Percentiles rank a stretch among this genome's conserved stretches.
Evolutionary conservation across 1,140 invertebrate species (phyloP).

Genomic region (Sycobia sp.): DNA sequence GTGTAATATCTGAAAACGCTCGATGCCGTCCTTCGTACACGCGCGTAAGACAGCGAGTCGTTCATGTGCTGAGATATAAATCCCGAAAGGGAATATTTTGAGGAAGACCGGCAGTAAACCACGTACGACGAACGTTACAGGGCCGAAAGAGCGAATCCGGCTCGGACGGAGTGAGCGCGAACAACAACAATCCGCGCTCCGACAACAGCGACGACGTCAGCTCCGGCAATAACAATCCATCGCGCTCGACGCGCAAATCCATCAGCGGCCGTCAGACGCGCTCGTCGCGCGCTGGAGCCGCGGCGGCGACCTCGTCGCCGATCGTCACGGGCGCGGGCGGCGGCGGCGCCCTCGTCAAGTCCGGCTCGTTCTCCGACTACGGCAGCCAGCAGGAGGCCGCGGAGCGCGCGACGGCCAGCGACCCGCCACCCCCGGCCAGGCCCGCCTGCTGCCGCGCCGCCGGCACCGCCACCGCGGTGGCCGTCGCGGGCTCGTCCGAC

Average conservation of each 20-base stretch:
- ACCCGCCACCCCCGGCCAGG: slow-evolving; percentile 2
- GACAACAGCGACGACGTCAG: slow-evolving; percentile 55
- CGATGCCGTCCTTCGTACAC: too few relatives aligned
- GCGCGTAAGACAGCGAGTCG: too few relatives aligned
- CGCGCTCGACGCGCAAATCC: slow-evolving; percentile 47
- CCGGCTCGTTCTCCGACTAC: slow-evolving; percentile 70
- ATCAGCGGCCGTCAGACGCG: slow-evolving; percentile 43
- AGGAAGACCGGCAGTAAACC: not conserved
- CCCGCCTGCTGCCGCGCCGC: not conserved
- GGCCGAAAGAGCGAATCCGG: slow-evolving; percentile 66
- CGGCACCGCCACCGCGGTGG: not conserved
- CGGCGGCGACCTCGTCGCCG: slow-evolving; percentile 21
- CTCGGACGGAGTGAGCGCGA: slow-evolving; percentile 64
- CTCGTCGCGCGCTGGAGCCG: slow-evolving; percentile 38
- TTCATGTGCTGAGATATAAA: not conserved
- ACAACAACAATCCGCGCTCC: slow-evolving; percentile 43
- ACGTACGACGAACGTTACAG: slow-evolving; percentile 49
- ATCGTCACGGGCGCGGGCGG: too few relatives aligned
- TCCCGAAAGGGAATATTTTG: too few relatives aligned
- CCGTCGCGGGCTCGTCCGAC: slow-evolving; percentile 5
- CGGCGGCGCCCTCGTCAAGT: slow-evolving; percentile 68
- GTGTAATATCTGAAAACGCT: too few relatives aligned
- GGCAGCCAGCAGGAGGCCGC: slow-evolving; percentile 57
- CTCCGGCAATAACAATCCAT: slow-evolving; percentile 44
- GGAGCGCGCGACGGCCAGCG: not conserved